These are phyloP conservation scores for Aptenodytes patagonicus DNA, from an alignment of 2,113 vertebrate species.

Conservation along the genomic window DNA sequence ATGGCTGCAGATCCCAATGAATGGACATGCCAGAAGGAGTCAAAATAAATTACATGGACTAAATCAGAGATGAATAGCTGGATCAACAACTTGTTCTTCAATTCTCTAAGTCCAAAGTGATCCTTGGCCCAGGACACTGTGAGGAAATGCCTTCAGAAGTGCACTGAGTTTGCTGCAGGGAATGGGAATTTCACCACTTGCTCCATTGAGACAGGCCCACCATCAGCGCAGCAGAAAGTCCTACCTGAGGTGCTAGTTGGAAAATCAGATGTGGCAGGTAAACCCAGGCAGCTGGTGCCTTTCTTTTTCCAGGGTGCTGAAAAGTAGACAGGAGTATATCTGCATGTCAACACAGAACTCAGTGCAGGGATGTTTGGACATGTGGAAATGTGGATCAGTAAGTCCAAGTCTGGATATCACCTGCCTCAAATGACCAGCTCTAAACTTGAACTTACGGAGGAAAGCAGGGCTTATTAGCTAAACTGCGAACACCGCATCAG, in stretches of 20 bases:
- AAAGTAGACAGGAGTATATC: background rate
- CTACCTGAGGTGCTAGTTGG: background rate
- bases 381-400: background rate
- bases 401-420: background rate
- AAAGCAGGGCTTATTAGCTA: background rate
- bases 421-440: background rate
- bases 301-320: background rate
- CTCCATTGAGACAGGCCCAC: background rate
- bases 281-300: background rate
- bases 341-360: background rate
- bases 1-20: background rate
- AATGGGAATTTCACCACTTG: background rate
- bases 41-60: background rate
- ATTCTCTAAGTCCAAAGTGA: background rate
- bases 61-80: background rate
- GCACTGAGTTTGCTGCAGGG: background rate
- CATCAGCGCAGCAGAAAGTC: background rate
- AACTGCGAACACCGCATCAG: fast-evolving
- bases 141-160: background rate
- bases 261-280: background rate
- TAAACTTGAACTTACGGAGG: background rate
- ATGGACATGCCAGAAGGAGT: background rate
- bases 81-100: background rate
- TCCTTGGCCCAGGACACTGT: background rate
- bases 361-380: background rate